Conservation (phyloP, 2,113 vertebrate genomes). For the Marmota flaviventris region DNA sequence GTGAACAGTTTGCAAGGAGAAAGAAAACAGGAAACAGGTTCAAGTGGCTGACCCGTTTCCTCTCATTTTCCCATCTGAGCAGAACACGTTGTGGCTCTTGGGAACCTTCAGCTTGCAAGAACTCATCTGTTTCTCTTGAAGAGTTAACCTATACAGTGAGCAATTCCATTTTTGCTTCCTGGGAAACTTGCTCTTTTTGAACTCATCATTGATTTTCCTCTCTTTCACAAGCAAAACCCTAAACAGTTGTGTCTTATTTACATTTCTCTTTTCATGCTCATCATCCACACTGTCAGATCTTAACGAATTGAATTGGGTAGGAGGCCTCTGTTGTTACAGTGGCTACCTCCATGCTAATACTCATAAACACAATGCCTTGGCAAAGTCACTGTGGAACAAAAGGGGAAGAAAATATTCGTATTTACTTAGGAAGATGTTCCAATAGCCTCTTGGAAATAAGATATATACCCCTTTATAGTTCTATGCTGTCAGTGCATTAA, state of each 20-base stretch:
- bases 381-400: not conserved
- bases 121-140: not conserved
- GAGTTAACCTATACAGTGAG: not conserved
- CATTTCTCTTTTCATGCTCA: conserved; percentile 18
- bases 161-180: not conserved
- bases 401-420: not conserved
- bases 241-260: conserved; percentile 37
- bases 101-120: not conserved
- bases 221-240: conserved; percentile 34
- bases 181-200: conserved; percentile 39
- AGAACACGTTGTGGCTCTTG: not conserved
- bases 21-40: not conserved
- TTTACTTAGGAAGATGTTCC: not conserved
- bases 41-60: not conserved
- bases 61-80: not conserved
- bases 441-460: not conserved
- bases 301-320: not conserved
- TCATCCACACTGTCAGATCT: not conserved
- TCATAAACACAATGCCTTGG: not conserved
- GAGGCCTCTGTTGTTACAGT: not conserved
- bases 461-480: not conserved
- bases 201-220: conserved; percentile 39
- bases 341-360: not conserved
- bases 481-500: not conserved
- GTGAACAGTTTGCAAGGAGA: not conserved